Evolutionary conservation across 2,113 vertebrate species (phyloP), one percentile per base, ranked within the genome.

Genomic region (Elgaria multicarinata): DNA sequence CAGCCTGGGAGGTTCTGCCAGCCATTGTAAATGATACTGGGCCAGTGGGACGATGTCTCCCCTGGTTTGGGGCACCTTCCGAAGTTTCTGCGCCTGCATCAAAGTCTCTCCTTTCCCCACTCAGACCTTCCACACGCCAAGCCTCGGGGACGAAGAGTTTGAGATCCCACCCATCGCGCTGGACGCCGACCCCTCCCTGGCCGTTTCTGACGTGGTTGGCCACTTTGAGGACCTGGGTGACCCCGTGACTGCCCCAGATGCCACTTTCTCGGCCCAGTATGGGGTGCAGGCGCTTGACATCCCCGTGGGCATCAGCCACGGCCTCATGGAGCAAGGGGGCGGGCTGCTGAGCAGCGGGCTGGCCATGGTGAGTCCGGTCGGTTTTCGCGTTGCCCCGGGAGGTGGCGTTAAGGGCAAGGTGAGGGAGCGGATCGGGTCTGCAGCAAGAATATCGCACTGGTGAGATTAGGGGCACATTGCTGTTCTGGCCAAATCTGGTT

Each of bases 61-160:
- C 20, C 4, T 12, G 79, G 42, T 16, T 10, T 75, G 39, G 44
- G 18, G 24, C n/a, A 9, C 22, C 12, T 36, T 58, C 50, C 4
- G 12, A 20, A 16, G 22, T 22, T 24, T 31, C 39, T 76, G 82
- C 82, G 12, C 82, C 13, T 81, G 22, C 83, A 66, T 83, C 46
- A 67, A 83, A 36, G 22, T 39, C 76, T 46, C 44, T 39, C 44
- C 18, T 36, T 31, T 1, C 7, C 66, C 10, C 16, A 22, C 36
- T 3, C 94, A 99, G 98, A 98, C 98, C 2, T 99, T 98, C 95
- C 98, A 98, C 96, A 99, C 98, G 1, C 98, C 98, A 84, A 99
- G 98, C 93, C 95, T 99, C 58, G 98, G 98, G 22, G 98, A 99
- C 96, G 98, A 99, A 92, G 98, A 98, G 94, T 98, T 99, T 50